Evolutionary conservation across 2,113 vertebrate species (phyloP).

Genomic region (Microcebus griseorufus): DNA sequence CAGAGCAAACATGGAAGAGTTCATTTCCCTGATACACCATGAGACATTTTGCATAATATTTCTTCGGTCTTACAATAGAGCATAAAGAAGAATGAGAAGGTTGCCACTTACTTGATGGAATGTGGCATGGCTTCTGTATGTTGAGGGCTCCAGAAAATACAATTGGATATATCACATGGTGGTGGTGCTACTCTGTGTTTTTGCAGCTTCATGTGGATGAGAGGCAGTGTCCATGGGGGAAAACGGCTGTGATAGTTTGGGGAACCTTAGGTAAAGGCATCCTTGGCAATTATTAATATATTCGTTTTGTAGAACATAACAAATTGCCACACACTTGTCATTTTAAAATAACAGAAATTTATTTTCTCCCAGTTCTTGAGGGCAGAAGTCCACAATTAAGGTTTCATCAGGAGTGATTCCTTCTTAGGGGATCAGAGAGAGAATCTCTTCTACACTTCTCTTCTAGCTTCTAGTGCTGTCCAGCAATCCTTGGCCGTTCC

Average conservation of each 20-base stretch:
- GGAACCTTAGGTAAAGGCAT: not conserved
- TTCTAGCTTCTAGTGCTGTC: not conserved
- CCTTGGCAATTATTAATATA: not conserved
- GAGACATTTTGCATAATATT: accelerated
- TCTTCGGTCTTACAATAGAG: not conserved
- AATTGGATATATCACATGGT: not conserved
- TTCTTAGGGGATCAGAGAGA: not conserved
- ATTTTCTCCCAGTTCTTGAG: not conserved
- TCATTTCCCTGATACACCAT: not conserved
- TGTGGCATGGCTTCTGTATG: not conserved
- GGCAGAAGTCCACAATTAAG: not conserved
- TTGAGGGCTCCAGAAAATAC: not conserved
- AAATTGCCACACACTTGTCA: not conserved
- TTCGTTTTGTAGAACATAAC: not conserved
- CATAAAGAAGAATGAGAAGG: not conserved
- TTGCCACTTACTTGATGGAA: not conserved
- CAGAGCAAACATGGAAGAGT: not conserved
- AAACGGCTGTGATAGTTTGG: not conserved
- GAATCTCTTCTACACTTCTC: not conserved
- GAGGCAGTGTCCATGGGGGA: not conserved
- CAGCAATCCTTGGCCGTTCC: not conserved
- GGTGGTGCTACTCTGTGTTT: not conserved
- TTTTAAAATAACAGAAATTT: not conserved
- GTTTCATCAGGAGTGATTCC: not conserved
- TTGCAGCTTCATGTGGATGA: not conserved